These are phyloP conservation scores for Caradrina kadenii DNA, from an alignment of 2,888 invertebrate genomes.

Conservation along the genomic window DNA sequence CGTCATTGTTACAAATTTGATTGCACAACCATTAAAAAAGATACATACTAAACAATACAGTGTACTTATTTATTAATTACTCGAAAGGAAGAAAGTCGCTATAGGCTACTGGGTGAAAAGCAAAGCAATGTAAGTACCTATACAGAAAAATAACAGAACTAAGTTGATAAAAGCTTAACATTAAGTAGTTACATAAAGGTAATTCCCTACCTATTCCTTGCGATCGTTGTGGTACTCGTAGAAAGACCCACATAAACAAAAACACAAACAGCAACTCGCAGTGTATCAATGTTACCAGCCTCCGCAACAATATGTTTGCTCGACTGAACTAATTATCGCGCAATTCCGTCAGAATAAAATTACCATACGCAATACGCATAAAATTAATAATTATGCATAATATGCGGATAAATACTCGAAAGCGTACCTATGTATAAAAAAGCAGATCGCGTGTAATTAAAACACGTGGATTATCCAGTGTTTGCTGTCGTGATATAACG, in stretches of 20 bases:
- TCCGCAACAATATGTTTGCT: conserved; percentile 4
- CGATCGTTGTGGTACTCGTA: too few species aligned
- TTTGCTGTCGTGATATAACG: conserved; percentile 61
- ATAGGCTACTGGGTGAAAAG: too few species aligned
- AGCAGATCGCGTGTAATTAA: conserved; percentile 52
- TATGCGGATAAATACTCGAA: conserved; percentile 56
- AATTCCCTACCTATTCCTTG: not conserved
- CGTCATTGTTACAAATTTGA: too few species aligned
- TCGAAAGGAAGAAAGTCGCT: too few species aligned
- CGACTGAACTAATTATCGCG: conserved; percentile 31
- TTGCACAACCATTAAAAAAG: too few species aligned
- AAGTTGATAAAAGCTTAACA: too few species aligned
- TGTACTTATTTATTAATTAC: too few species aligned
- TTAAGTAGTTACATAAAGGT: too few species aligned
- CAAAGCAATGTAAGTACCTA: too few species aligned
- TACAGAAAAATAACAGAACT: too few species aligned
- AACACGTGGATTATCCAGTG: conserved; percentile 51
- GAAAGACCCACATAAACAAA: not conserved
- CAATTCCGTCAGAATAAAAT: conserved; percentile 45
- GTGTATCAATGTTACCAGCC: not conserved
- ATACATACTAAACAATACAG: too few species aligned
- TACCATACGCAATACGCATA: conserved; percentile 40
- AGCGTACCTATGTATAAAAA: conserved; percentile 56
- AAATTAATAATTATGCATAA: conserved; percentile 38
- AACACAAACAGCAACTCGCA: conserved; percentile 8